Evolutionary conservation across 1,140 invertebrate genomes (phyloP).

Genomic region (Eciton burchellii): DNA sequence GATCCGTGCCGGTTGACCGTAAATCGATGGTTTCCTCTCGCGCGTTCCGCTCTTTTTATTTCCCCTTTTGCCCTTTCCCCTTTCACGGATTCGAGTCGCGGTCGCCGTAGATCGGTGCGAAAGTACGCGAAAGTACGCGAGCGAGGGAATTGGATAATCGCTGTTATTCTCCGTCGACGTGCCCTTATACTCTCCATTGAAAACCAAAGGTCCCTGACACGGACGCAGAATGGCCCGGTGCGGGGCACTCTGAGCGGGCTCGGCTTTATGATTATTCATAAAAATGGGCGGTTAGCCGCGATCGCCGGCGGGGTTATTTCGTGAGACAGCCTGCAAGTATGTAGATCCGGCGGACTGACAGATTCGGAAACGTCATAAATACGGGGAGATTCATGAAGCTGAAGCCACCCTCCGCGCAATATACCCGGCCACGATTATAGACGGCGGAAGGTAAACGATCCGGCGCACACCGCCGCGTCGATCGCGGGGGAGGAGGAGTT

Average conservation of each 20-base stretch:
- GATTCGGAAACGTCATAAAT: constrained; percentile 35
- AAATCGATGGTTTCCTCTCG: constrained; percentile 1
- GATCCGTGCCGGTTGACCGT: background rate
- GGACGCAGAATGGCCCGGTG: too few species aligned
- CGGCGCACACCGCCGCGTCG: constrained; percentile 40
- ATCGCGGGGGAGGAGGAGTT: constrained; percentile 34
- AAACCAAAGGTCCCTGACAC: background rate
- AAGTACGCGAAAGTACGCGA: too few species aligned
- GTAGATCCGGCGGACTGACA: background rate
- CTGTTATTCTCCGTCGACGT: background rate
- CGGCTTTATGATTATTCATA: constrained; percentile 46
- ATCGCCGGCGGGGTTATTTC: constrained; percentile 9
- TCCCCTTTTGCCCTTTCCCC: too few species aligned
- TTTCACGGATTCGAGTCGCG: background rate
- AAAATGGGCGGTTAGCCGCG: background rate
- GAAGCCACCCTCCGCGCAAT: background rate
- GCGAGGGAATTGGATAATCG: background rate
- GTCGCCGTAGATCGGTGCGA: background rate
- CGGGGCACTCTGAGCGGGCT: background rate
- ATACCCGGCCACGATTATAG: constrained; percentile 15
- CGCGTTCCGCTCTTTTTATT: too few species aligned
- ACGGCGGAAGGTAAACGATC: constrained; percentile 48
- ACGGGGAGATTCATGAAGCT: constrained; percentile 16
- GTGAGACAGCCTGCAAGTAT: constrained; percentile 11
- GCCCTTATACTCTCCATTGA: constrained; percentile 2